Conservation (phyloP, 2,888 invertebrate genomes). For the Tenthredo livida region DNA sequence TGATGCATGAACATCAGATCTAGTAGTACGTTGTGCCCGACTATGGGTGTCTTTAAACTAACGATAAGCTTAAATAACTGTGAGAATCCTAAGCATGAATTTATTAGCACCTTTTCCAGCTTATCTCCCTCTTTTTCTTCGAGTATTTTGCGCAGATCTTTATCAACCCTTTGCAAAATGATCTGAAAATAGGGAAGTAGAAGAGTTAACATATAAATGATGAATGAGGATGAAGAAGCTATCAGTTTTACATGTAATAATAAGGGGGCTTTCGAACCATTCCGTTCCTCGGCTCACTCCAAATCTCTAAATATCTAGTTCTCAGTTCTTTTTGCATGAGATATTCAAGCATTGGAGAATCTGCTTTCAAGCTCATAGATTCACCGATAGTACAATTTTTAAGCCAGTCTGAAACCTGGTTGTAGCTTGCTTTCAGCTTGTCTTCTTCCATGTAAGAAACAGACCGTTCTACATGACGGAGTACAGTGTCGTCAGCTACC, state of each 20-base stretch:
- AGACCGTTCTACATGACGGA: constrained; percentile 62
- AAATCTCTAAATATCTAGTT: constrained; percentile 78
- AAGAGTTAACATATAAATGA: not conserved
- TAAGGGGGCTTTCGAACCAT: constrained; percentile 60
- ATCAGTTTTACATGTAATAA: constrained; percentile 62
- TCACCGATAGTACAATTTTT: constrained; percentile 65
- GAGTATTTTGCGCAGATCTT: constrained; percentile 69
- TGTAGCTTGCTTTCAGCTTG: constrained; percentile 74
- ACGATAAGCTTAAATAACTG: constrained; percentile 83
- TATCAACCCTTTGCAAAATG: constrained; percentile 73
- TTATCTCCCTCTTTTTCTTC: constrained; percentile 69
- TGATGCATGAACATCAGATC: constrained; percentile 86
- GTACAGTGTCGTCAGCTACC: constrained; percentile 73
- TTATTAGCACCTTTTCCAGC: constrained; percentile 80
- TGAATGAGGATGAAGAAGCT: not conserved
- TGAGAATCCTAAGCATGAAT: constrained; percentile 83
- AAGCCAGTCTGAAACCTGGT: constrained; percentile 75
- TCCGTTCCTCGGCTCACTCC: constrained; percentile 71
- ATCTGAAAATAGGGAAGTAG: constrained; percentile 65
- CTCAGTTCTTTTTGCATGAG: constrained; percentile 82
- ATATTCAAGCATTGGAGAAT: constrained; percentile 80
- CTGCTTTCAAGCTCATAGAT: constrained; percentile 74
- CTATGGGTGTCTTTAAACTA: constrained; percentile 83
- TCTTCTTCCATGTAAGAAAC: constrained; percentile 63
- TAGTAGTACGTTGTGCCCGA: constrained; percentile 88